Conservation (phyloP, 2,888 invertebrate genomes). For the Listrodromus nycthemerus region DNA sequence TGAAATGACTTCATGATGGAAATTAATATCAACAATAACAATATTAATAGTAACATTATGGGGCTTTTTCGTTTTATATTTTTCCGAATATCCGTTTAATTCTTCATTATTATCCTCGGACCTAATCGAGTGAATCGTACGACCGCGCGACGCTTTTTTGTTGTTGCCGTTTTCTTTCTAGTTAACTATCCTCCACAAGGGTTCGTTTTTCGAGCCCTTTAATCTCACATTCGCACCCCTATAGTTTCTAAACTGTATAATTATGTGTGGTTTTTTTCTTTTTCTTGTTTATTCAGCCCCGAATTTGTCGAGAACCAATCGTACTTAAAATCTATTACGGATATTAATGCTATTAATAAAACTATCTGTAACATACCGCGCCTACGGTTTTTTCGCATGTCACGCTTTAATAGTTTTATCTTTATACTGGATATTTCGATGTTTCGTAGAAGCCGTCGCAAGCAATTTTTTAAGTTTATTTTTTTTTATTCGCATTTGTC, state of each 20-base stretch:
- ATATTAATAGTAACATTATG: constrained; percentile 6
- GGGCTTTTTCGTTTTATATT: neutral
- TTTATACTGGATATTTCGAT: constrained; percentile 76
- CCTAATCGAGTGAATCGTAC: constrained; percentile 55
- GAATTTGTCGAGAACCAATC: constrained; percentile 59
- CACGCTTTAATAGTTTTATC: constrained; percentile 65
- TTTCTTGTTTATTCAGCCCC: constrained; percentile 16
- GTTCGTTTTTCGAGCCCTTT: constrained; percentile 36
- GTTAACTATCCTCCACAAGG: constrained; percentile 44
- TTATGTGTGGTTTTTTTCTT: constrained; percentile 1
- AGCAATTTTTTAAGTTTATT: constrained; percentile 67
- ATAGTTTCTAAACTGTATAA: constrained; percentile 7
- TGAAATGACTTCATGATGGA: constrained; percentile 14
- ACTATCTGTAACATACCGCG: constrained; percentile 40
- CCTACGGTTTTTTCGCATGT: constrained; percentile 53
- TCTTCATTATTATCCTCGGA: constrained; percentile 42
- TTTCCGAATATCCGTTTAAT: neutral
- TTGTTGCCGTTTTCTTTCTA: constrained; percentile 10
- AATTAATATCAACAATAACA: constrained; percentile 10
- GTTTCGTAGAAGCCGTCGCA: constrained; percentile 80
- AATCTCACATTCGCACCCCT: constrained; percentile 48
- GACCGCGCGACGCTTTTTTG: constrained; percentile 36
- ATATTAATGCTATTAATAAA: constrained; percentile 55
- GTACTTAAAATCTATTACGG: constrained; percentile 61
- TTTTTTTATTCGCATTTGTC: constrained; percentile 63